Percentiles rank a stretch among this genome's conserved stretches.
phyloP scores from a whole-genome alignment of 1,140 invertebrate genomes.

The Acromyrmex heyeri region DNA sequence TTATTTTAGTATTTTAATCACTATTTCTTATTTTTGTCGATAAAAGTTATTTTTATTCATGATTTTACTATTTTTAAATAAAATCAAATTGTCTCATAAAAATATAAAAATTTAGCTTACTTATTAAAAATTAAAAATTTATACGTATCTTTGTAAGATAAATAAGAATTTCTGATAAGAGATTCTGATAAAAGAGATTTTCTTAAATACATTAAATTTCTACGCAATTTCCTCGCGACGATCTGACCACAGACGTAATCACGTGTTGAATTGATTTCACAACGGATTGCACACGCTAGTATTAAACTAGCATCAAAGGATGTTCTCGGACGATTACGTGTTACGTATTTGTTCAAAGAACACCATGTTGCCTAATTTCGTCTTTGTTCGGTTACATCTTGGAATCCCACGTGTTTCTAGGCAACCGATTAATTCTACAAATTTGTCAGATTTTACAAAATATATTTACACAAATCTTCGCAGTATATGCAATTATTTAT shows the following conservation, averaged over 20 bases:
- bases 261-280: slow-evolving; percentile 60
- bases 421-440: neutral
- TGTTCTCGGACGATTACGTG: slow-evolving; percentile 65
- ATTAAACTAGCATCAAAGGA: slow-evolving; percentile 64
- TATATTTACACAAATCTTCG: neutral
- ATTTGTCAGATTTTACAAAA: neutral
- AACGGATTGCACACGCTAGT: slow-evolving; percentile 46
- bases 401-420: neutral
- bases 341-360: slow-evolving; percentile 71
- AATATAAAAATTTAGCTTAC: neutral
- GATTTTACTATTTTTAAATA: neutral
- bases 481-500: neutral
- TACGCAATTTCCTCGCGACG: neutral
- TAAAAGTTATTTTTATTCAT: neutral
- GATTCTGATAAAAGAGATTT: neutral
- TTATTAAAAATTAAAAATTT: slow-evolving; percentile 13
- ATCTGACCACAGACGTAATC: slow-evolving; percentile 43
- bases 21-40: neutral
- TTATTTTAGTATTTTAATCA: neutral
- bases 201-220: slow-evolving; percentile 13
- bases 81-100: neutral
- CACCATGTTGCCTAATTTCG: neutral
- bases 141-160: neutral
- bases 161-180: neutral
- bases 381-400: slow-evolving; percentile 25